Conservation (phyloP, 2,113 vertebrate genomes). For the Sinocyclocheilus anshuiensis region DNA sequence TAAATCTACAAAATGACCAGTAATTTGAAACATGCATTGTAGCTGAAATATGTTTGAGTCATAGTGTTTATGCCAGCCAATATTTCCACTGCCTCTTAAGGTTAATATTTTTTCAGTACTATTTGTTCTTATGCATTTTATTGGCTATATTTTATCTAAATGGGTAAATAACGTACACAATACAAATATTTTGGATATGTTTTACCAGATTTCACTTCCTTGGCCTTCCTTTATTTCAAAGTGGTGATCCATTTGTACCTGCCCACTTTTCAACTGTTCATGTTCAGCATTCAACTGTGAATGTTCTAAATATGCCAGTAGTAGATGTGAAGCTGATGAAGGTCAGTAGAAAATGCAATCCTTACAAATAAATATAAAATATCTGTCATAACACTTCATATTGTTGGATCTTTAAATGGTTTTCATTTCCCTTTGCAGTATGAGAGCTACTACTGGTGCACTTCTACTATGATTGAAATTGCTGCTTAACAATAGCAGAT, state of each 20-base stretch:
- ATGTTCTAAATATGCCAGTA: not conserved
- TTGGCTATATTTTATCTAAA: not conserved
- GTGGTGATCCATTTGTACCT: too few species aligned
- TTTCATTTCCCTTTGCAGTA: not conserved
- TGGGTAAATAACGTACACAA: not conserved
- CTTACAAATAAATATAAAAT: not conserved
- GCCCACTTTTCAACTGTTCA: too few species aligned
- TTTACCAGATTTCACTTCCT: not conserved
- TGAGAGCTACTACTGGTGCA: not conserved
- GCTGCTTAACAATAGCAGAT: not conserved
- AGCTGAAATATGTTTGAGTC: too few species aligned
- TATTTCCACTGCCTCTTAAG: not conserved
- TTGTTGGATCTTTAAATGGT: not conserved
- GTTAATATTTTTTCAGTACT: not conserved
- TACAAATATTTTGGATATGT: not conserved
- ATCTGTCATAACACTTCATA: not conserved
- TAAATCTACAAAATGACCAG: too few species aligned
- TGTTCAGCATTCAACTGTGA: too few species aligned
- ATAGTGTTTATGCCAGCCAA: too few species aligned
- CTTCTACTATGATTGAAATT: not conserved
- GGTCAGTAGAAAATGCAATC: not conserved
- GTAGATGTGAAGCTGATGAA: not conserved
- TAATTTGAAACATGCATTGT: too few species aligned
- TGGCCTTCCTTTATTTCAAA: too few species aligned
- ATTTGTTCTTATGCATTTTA: not conserved